Base-by-base conservation (phyloP, 2,888 invertebrate species). In the Drosophila silvestris region DNA sequence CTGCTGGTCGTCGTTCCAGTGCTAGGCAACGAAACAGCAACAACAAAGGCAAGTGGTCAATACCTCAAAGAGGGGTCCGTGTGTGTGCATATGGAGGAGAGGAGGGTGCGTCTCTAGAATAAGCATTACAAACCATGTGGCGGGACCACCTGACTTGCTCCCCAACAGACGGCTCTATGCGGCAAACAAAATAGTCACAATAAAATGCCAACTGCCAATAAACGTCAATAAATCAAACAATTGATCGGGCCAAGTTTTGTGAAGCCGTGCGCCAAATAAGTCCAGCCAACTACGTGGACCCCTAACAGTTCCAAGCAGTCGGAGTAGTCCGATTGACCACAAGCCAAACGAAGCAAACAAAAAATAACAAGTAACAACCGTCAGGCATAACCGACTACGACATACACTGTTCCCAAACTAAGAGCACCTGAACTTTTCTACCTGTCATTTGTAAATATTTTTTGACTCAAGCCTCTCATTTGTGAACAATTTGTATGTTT, bases 171-270 rank as follows among this genome's bases (percentile, higher is more conserved):
- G 12, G 44, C 50, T 35, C 56, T 35, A 50, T 59, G 47, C 61
- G 50, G 70, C 52, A 51, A 53, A 54, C 53, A 63, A 78, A 85
- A 76, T 74, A 77, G 86, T 85, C 89, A 89, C 81, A 84, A 88
- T 89, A 86, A 90, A 89, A 89, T 90, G 89, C 81, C 91, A 90
- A 85, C 78, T 90, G 85, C 89, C 89, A 88, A 88, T 89, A 86
- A 84, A 81, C 77, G 81, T 77, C 84, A 81, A 89, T 88, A 90
- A 88, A 88, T 88, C 89, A 87, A 90, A 79, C 88, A 83, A 85
- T 86, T 88, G 88, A 83, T 69, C 85, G 79, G 78, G 87, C 89
- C 89, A 86, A 82, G 70, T 82, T 85, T 75, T 79, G 60, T 71
- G 72, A 82, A 65, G 82, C 70, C 86, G 54, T 83, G 70, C 76